phyloP scores from a whole-genome alignment of 1,140 invertebrate species.

The Globodera rostochiensis region DNA sequence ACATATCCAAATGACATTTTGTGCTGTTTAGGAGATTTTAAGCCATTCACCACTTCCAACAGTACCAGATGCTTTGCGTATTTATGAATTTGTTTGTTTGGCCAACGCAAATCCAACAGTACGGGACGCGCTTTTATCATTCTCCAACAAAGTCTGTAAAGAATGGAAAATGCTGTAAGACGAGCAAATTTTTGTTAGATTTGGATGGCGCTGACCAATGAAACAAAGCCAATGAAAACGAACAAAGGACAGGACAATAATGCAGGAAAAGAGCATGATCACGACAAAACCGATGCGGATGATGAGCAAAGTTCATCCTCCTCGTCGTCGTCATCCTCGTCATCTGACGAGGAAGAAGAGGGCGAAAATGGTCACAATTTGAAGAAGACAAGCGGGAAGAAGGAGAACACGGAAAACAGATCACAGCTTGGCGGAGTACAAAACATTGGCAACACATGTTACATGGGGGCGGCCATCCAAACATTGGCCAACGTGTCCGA shows the following conservation, averaged over 20 bases:
- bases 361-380: too few species aligned
- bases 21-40: not conserved
- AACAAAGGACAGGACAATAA: not conserved
- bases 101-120: not conserved
- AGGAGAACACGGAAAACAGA: not conserved
- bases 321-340: too few species aligned
- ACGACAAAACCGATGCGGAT: not conserved
- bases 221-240: not conserved
- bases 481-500: not conserved
- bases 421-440: not conserved
- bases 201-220: too few species aligned
- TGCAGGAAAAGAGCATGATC: not conserved
- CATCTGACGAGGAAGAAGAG: too few species aligned
- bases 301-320: too few species aligned
- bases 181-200: too few species aligned
- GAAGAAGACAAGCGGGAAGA: not conserved
- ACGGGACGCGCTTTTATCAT: not conserved
- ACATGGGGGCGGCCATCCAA: not conserved
- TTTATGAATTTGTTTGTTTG: not conserved
- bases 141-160: not conserved
- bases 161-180: too few species aligned
- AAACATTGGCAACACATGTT: slow-evolving; percentile 8
- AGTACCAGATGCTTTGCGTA: not conserved
- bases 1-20: not conserved
- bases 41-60: not conserved